These are phyloP conservation scores for Molossus molossus DNA, from an alignment of 2,797 vertebrate genomes.

Conservation along the genomic window DNA sequence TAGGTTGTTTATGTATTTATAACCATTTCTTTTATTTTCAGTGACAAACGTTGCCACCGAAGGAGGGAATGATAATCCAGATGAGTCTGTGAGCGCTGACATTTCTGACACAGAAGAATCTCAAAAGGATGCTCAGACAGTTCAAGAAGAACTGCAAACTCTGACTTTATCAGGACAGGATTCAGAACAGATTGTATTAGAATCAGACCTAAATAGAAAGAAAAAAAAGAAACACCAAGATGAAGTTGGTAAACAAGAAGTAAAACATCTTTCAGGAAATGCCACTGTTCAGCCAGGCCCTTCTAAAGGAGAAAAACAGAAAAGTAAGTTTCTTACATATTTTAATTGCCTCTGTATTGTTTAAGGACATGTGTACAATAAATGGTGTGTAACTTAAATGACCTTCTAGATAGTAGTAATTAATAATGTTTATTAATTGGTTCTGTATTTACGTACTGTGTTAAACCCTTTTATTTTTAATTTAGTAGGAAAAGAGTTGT, in stretches of 20 bases:
- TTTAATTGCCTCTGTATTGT: not conserved
- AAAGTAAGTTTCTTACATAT: conserved; percentile 86
- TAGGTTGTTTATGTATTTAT: conserved; percentile 19
- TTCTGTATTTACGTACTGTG: not conserved
- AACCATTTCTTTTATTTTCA: conserved; percentile 72
- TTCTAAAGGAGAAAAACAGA: conserved; percentile 78
- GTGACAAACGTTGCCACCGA: conserved; percentile 84
- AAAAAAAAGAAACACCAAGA: conserved; percentile 90
- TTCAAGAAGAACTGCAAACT: conserved; percentile 93
- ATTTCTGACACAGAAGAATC: conserved; percentile 89
- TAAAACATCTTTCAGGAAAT: conserved; percentile 78
- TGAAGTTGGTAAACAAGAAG: conserved; percentile 78
- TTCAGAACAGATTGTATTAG: conserved; percentile 86
- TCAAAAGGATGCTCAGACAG: conserved; percentile 87
- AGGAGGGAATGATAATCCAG: conserved; percentile 83
- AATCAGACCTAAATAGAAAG: conserved; percentile 86
- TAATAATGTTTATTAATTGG: conserved; percentile 10
- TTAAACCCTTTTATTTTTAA: conserved; percentile 62
- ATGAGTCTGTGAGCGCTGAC: conserved; percentile 84
- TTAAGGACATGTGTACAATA: not conserved
- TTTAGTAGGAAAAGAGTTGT: conserved; percentile 9
- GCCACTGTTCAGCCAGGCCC: conserved; percentile 50
- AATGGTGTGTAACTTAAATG: not conserved
- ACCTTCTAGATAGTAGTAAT: not conserved
- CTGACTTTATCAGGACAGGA: conserved; percentile 80